Evolutionary conservation across 2,797 vertebrate genomes (phyloP), one percentile per base, ranked within the genome.

Genomic region (Siniperca undulata): DNA sequence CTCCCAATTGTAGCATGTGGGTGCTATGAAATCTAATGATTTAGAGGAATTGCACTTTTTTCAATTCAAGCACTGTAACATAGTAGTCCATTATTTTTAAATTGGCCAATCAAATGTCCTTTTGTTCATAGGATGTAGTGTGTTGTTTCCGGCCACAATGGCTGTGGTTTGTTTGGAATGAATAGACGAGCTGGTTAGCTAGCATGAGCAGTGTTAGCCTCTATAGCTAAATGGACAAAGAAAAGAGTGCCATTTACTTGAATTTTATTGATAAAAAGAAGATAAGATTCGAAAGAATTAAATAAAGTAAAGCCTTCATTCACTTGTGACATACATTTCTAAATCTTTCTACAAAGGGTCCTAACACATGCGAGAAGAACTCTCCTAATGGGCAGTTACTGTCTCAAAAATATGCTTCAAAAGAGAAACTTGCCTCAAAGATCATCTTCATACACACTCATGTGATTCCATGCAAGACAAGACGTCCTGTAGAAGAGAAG

Each of bases 381-480:
- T 55, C 46, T 58, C 36, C 30, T 70, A 34, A 50, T 58, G 16
- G 16, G 2, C 30, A 59, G 64, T 34, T 44, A 42, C 12, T 20
- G 36, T 40, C n/a, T 69, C 13, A 66, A 55, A 55, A 64, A 19
- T 22, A 27, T 12, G 50, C 22, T n/a, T 68, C 10, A 67, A 52
- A 53, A 48, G 27, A 75, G 70, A 44, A 73, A 79, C 55, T 66
- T 64, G 61, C 11, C 24, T 71, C 50, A 86, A 53, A 84, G 56
- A 59, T 68, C 59, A 59, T 38, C 67, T 34, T 72, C 19, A 55
- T 44, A 76, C 58, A 36, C 65, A 56, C 56, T 48, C 36, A 6
- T 53, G 72, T 67, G 44, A 76, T 70, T 86, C 76, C 65, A 80
- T 38, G 62, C 70, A 40, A 46, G 68, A 70, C 40, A 67, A 73